A percentile compares a stretch with the other conserved stretches of the same genome.
These are phyloP conservation scores for Hormiphora californensis DNA, from an alignment of 37 sponge, comb jelly and placozoan genomes.

Conservation along the genomic window DNA sequence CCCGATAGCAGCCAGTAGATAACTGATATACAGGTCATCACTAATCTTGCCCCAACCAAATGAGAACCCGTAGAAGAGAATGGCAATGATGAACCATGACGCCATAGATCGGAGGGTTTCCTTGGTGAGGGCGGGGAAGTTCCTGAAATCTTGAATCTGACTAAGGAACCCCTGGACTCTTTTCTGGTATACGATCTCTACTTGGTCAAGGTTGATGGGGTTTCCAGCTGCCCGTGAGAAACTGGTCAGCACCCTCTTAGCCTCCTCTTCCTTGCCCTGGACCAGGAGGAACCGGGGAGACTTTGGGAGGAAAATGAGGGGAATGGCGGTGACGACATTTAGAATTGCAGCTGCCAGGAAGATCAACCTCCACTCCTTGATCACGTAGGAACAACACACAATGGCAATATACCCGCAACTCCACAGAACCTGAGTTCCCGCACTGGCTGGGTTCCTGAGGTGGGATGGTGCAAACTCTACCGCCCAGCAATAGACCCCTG, in stretches of 20 bases:
- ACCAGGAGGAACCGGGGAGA: conserved; percentile 25
- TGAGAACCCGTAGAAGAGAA: conserved; percentile 47
- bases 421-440: neutral
- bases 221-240: neutral
- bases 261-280: neutral
- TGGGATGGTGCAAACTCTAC: neutral
- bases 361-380: conserved; percentile 2
- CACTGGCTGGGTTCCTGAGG: neutral
- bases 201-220: neutral
- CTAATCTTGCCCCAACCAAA: conserved; percentile 1
- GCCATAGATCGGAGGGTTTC: neutral
- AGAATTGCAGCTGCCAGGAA: conserved; percentile 22
- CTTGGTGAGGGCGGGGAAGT: neutral
- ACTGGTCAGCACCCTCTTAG: neutral
- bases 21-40: neutral
- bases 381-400: neutral
- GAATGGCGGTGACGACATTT: neutral
- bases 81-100: conserved; percentile 12
- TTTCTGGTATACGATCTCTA: neutral
- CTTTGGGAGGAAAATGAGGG: neutral
- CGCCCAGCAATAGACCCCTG: conserved; percentile 31
- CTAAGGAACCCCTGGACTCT: neutral
- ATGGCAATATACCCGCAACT: neutral
- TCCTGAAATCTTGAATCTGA: neutral
- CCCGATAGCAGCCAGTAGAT: neutral